Evolutionary conservation across 2,797 vertebrate genomes (phyloP).

Genomic region (Sphaeramia orbicularis): DNA sequence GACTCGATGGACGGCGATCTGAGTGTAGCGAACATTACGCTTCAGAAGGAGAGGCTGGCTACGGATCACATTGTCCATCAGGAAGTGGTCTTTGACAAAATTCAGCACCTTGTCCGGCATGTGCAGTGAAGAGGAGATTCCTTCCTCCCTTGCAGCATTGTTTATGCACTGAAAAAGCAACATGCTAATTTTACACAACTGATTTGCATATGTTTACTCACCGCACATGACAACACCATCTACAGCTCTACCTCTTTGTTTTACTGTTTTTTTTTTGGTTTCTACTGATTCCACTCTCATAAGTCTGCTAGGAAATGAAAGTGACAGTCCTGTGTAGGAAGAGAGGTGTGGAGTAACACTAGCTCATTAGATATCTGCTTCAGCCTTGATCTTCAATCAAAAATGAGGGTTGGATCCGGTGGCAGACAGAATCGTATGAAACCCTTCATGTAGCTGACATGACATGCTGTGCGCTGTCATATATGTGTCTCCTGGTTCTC

Average conservation of each 20-base stretch:
- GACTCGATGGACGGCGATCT: constrained; percentile 88
- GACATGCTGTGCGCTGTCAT: neutral
- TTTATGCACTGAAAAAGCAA: constrained; percentile 90
- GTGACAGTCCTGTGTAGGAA: constrained; percentile 29
- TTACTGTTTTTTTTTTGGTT: constrained; percentile 7
- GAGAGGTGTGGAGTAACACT: constrained; percentile 10
- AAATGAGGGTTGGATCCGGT: constrained; percentile 28
- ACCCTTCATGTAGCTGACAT: constrained; percentile 3
- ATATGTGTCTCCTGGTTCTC: constrained; percentile 21
- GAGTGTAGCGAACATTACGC: constrained; percentile 89
- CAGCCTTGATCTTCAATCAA: constrained; percentile 32
- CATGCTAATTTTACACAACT: neutral
- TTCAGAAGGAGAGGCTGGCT: constrained; percentile 92
- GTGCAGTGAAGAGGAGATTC: constrained; percentile 91
- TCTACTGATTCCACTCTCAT: constrained; percentile 31
- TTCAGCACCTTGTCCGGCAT: constrained; percentile 97
- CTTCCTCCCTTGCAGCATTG: constrained; percentile 85
- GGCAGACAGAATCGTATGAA: constrained; percentile 17
- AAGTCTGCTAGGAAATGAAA: constrained; percentile 58
- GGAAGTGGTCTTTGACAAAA: constrained; percentile 98
- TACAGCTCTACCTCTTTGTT: neutral
- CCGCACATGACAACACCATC: constrained; percentile 9
- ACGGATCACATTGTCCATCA: constrained; percentile 94
- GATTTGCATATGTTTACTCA: constrained; percentile 6
- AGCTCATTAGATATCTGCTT: constrained; percentile 32